Conservation (phyloP, 2,797 vertebrate genomes). For the Nyctibius grandis region DNA sequence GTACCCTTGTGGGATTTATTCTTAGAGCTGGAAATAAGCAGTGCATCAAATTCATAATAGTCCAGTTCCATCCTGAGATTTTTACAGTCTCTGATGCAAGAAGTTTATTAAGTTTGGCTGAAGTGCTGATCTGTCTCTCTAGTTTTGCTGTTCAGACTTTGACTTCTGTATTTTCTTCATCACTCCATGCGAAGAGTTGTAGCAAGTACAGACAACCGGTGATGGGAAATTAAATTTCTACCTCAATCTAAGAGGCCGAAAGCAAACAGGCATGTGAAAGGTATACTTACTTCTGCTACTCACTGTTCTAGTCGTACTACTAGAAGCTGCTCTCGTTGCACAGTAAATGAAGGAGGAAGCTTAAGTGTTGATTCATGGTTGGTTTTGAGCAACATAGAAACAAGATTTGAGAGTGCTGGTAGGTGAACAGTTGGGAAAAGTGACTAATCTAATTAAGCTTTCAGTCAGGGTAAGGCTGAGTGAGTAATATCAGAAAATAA, state of each 20-base stretch:
- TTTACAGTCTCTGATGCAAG: neutral
- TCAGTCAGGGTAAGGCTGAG: neutral
- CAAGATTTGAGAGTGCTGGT: neutral
- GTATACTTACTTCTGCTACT: neutral
- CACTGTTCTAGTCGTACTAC: neutral
- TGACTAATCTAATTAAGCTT: neutral
- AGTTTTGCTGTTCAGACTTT: neutral
- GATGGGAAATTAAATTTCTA: neutral
- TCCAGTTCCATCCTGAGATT: neutral
- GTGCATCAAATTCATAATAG: neutral
- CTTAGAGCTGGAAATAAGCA: neutral
- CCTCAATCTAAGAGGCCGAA: neutral
- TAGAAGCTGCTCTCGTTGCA: neutral
- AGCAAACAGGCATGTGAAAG: neutral
- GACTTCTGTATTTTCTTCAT: neutral
- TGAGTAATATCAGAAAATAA: neutral
- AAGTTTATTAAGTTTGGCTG: neutral
- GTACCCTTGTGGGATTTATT: neutral
- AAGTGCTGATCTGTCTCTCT: neutral
- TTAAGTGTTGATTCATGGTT: neutral
- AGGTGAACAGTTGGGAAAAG: neutral
- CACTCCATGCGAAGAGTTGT: neutral
- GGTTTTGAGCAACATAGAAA: neutral
- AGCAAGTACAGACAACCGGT: neutral
- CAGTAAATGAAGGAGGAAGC: neutral